phyloP scores from a whole-genome alignment of 2,113 vertebrate genomes.

The Tapirus terrestris region DNA sequence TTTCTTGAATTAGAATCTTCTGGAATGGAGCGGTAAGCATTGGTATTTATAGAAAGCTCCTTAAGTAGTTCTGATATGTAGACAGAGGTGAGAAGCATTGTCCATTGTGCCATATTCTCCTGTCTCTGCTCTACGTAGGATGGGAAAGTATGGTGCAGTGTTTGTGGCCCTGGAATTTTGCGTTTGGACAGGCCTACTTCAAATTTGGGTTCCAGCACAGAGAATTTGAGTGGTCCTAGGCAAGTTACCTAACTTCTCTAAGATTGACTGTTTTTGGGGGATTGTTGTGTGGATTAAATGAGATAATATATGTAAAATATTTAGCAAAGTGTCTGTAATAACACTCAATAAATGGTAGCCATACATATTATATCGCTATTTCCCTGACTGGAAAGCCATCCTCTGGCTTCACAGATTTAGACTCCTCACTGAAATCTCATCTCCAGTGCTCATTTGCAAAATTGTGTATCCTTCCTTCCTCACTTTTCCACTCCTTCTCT shows the following conservation, averaged over 20 bases:
- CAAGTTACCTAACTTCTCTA: constrained; percentile 19
- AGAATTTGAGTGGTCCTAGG: constrained; percentile 22
- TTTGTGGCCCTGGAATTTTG: not conserved
- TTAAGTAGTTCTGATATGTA: not conserved
- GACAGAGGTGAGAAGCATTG: not conserved
- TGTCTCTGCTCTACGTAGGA: not conserved
- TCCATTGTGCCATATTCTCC: not conserved
- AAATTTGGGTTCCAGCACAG: not conserved
- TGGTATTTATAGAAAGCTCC: not conserved
- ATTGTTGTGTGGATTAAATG: not conserved
- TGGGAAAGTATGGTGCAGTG: not conserved
- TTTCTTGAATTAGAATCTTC: constrained; percentile 49
- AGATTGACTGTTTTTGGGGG: not conserved
- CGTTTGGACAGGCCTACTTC: not conserved
- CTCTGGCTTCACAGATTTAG: not conserved
- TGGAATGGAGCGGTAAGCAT: not conserved
- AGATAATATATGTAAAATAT: not conserved
- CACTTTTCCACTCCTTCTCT: not conserved
- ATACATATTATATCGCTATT: not conserved
- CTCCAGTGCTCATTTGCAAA: not conserved
- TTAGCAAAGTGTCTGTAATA: not conserved
- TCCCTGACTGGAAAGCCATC: not conserved
- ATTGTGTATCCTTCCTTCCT: not conserved
- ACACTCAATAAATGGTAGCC: not conserved
- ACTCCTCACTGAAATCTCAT: not conserved